A percentile compares a stretch with the other conserved stretches of the same genome.
Evolutionary conservation across 2,888 invertebrate genomes (phyloP).

Genomic region (Himalopsyche tibetana): DNA sequence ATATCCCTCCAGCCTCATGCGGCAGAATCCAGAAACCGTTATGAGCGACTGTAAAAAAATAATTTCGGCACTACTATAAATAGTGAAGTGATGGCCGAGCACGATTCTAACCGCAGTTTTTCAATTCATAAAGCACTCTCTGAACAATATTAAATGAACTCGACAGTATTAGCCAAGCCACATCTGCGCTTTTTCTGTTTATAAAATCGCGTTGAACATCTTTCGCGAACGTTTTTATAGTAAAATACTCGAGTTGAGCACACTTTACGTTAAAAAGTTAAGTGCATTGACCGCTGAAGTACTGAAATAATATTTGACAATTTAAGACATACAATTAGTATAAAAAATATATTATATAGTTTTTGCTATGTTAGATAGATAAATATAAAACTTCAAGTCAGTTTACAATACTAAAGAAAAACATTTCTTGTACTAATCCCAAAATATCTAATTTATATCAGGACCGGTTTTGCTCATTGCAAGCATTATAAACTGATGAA

Average conservation of each 20-base stretch:
- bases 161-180: not conserved
- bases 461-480: too few relatives aligned
- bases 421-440: too few relatives aligned
- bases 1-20: constrained; percentile 26
- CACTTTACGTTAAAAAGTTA: not conserved
- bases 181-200: not conserved
- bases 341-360: too few relatives aligned
- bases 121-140: constrained; percentile 40
- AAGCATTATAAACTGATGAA: too few relatives aligned
- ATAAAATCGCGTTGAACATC: too few relatives aligned
- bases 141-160: constrained; percentile 19
- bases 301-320: not conserved
- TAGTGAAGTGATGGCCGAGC: constrained; percentile 27
- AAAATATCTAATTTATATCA: too few relatives aligned
- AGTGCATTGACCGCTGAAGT: not conserved
- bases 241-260: not conserved
- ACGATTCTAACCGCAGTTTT: constrained; percentile 43
- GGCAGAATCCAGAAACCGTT: constrained; percentile 42
- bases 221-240: too few relatives aligned
- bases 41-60: constrained; percentile 17
- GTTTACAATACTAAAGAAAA: too few relatives aligned
- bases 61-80: constrained; percentile 39
- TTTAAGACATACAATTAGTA: not conserved
- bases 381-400: too few relatives aligned
- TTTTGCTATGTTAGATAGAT: too few relatives aligned